These are phyloP conservation scores for Cerceris rybyensis DNA, from an alignment of 2,888 invertebrate species.

Conservation along the genomic window DNA sequence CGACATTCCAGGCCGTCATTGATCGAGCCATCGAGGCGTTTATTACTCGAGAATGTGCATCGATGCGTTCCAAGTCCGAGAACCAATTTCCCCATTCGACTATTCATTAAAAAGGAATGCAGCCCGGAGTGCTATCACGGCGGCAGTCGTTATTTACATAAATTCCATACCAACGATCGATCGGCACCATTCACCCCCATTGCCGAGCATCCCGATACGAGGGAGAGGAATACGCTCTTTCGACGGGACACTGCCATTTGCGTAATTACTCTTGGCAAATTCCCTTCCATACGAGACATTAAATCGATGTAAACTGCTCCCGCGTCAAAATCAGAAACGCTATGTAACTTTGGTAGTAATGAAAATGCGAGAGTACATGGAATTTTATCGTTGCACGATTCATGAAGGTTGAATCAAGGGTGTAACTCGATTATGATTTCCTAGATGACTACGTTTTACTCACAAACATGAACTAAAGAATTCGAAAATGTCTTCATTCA, in stretches of 20 bases:
- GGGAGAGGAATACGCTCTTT: constrained; percentile 8
- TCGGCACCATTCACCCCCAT: neutral
- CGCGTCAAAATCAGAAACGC: neutral
- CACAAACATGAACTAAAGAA: too few species aligned
- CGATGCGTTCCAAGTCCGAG: constrained; percentile 22
- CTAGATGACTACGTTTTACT: too few species aligned
- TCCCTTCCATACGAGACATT: too few species aligned
- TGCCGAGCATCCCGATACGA: too few species aligned
- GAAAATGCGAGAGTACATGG: too few species aligned
- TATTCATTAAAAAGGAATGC: constrained; percentile 26
- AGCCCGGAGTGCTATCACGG: neutral
- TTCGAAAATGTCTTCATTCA: too few species aligned
- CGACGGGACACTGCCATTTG: neutral
- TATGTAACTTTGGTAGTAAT: too few species aligned
- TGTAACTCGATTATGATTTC: too few species aligned
- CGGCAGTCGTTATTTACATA: constrained; percentile 22
- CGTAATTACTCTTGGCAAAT: too few species aligned
- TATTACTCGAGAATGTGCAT: constrained; percentile 2
- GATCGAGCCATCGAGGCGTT: neutral
- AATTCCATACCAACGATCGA: constrained; percentile 11
- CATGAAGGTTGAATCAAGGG: too few species aligned
- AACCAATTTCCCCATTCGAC: constrained; percentile 15
- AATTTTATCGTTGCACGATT: too few species aligned
- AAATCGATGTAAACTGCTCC: too few species aligned
- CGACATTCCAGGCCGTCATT: neutral